Base-by-base conservation (phyloP, 2,113 vertebrate genomes). In the Mus pahari region DNA sequence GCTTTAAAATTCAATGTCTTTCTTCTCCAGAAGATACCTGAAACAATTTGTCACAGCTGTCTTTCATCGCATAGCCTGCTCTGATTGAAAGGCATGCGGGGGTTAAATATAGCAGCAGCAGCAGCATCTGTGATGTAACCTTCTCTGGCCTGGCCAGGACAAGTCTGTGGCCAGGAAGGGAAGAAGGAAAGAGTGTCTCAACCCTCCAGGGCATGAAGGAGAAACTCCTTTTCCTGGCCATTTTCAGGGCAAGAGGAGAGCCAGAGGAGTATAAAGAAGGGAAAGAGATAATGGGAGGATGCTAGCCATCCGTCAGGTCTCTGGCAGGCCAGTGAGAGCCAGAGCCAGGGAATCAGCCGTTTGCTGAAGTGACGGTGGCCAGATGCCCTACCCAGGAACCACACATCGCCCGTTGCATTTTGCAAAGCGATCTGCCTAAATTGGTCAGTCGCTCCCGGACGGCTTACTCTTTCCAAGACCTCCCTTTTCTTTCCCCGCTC, bases 41-140 rank as follows among this genome's bases (percentile, higher is more conserved):
- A 81, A 55, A 70, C 68, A 39, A 58, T 60, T 75, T 83, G 92
- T 74, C 92, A 94, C 90, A 74, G 42, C 66, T 89, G 71, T 31
- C 92, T 96, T 93, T 94, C 94, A 86, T 94, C 66, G 16, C 31
- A 60, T 48, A 86, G 96, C 88, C 78, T 89, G 94, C 86, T 96
- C 39, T 94, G 79, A 86, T 74, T 95, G 86, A 95, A 97, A 96
- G 92, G 77, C 68, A 93, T 93, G 94, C n/a, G 48, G 81, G 28
- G 50, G 86, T 90, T 95, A 97, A 97, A 97, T 96, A 97, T 96
- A 98, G 97, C 84, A 96, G 91, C 95, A 98, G 97, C 83, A 96
- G 90, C 95, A 88, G 86, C 92, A 78, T 96, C 73, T 96, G 96
- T 96, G 93, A 96, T 91, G 71, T 79, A 95, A 96, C 48, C 50